Evolutionary conservation across 2,113 vertebrate genomes (phyloP).

Genomic region (Anser brachyrhynchus): DNA sequence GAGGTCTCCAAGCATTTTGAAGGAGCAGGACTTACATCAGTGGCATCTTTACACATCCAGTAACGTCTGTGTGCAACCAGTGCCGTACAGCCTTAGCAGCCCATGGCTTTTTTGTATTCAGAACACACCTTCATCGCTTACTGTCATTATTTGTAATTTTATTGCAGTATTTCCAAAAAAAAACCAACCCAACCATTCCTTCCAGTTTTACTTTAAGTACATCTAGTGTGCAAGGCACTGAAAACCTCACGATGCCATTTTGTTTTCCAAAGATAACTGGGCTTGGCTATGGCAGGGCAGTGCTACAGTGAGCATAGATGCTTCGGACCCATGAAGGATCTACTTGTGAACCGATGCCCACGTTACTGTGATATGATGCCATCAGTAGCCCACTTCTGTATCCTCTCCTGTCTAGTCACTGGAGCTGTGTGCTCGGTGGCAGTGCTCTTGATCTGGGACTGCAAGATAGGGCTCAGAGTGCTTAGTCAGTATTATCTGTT

Average conservation of each 20-base stretch:
- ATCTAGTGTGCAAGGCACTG: neutral
- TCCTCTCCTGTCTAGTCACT: neutral
- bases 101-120: neutral
- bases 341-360: accelerated
- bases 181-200: neutral
- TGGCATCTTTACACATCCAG: neutral
- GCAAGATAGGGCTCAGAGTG: neutral
- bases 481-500: slow-evolving; percentile 6
- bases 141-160: neutral
- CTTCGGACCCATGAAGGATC: neutral
- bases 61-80: neutral
- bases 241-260: neutral
- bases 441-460: neutral
- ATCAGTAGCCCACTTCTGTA: neutral
- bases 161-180: neutral
- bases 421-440: neutral
- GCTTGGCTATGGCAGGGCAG: neutral
- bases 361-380: neutral
- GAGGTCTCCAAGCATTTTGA: neutral
- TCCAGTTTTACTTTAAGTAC: neutral
- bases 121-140: neutral
- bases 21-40: neutral
- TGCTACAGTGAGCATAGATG: neutral
- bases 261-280: neutral
- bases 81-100: accelerated